These are phyloP conservation scores for Nudaria mundana DNA, from an alignment of 2,888 invertebrate species.

Conservation along the genomic window DNA sequence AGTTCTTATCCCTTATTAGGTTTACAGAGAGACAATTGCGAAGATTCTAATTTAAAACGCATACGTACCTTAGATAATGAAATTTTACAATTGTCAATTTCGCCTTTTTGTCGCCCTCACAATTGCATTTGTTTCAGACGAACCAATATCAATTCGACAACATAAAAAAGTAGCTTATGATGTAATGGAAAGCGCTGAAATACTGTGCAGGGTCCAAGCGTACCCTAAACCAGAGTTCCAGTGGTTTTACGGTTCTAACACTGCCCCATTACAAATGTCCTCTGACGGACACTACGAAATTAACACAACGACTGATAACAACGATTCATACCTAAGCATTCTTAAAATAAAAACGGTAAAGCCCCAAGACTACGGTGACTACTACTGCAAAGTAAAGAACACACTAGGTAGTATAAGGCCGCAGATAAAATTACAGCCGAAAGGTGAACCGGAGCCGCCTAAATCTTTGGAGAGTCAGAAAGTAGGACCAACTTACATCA, in stretches of 20 bases:
- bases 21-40: too few relatives aligned
- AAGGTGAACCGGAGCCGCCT: conserved; percentile 93
- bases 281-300: conserved; percentile 94
- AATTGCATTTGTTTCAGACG: conserved; percentile 78
- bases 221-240: conserved; percentile 96
- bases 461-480: conserved; percentile 86
- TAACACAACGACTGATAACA: conserved; percentile 89
- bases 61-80: too few relatives aligned
- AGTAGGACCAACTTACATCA: conserved; percentile 89
- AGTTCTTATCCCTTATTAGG: too few relatives aligned
- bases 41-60: too few relatives aligned
- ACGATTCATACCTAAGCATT: conserved; percentile 92
- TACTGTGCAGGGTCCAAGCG: conserved; percentile 93
- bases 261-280: conserved; percentile 87
- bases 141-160: conserved; percentile 92
- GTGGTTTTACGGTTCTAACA: conserved; percentile 91
- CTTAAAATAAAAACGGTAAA: conserved; percentile 87
- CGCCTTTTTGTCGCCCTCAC: too few relatives aligned
- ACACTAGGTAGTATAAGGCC: conserved; percentile 88
- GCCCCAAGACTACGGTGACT: conserved; percentile 94
- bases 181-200: conserved; percentile 90
- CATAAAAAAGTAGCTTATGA: conserved; percentile 95
- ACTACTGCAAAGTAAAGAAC: conserved; percentile 93
- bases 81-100: too few relatives aligned
- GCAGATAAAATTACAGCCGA: conserved; percentile 90